Evolutionary conservation across 2,888 invertebrate species (phyloP), one percentile per base, ranked within the genome.

Genomic region (Ectobius pallidus): DNA sequence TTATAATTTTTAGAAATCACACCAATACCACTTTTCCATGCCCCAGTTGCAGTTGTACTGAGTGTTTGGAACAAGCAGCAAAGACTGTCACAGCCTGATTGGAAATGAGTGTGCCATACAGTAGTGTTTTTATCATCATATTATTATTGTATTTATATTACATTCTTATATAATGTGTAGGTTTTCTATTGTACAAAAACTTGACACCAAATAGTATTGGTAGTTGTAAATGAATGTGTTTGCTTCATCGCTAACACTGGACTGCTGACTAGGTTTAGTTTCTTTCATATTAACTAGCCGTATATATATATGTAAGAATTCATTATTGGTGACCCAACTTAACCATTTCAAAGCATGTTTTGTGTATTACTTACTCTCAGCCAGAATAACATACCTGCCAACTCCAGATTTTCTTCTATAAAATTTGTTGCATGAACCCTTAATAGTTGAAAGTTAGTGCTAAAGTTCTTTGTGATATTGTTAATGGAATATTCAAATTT

Each of bases 161-260:
- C 52, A 52, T 52, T 63, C 63, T 63, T 25, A 1, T 65, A 65
- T 11, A 3, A 46, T 46, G 46, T 65, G 25, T 46, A 65, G 65
- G 18, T 65, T 46, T 65, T 46, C 65, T 25, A 25, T 44, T 65
- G 65, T 65, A 65, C 65, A 65, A 65, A 65, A 65, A 44, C 9
- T 65, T 65, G 65, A 65, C 65, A 65, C 65, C 65, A 65, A 65
- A 65, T 65, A 65, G 65, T 44, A 27, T 27, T 46, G 44, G 46
- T 46, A 65, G 44, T 18, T 30, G 58, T 58, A 58, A 30, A n/a
- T 58, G 22, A n/a, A 58, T 27, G 46, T 65, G 65, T 65, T 46
- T 65, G 65, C 65, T 65, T 65, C 65, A 46, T 11, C 30, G 65
- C 65, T 18, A 11, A 65, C 65, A 65, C 65, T 44, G 30, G 27